Percentiles rank a stretch among this genome's conserved stretches.
phyloP scores from a whole-genome alignment of 1,140 invertebrate species.

The Brachionus plicatilis region DNA sequence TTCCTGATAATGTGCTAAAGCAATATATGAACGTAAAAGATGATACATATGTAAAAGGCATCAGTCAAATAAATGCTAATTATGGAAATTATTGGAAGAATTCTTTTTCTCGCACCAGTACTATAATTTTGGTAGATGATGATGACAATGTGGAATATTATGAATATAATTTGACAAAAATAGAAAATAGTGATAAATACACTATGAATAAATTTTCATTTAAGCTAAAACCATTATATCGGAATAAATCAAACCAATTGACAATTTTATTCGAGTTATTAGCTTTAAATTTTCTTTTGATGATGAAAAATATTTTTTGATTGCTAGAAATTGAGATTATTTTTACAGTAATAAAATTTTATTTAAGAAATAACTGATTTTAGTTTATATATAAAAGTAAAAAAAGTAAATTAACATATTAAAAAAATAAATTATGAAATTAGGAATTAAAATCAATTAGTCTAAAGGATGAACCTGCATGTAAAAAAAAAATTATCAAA shows the following conservation, averaged over 20 bases:
- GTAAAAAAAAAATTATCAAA: too few relatives aligned
- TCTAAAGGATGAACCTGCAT: too few relatives aligned
- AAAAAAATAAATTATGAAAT: too few relatives aligned
- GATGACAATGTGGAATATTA: conserved; percentile 39
- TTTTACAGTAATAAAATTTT: too few relatives aligned
- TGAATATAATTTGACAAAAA: conserved; percentile 38
- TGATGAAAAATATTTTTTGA: not conserved
- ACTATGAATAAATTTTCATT: conserved; percentile 20
- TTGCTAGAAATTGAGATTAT: not conserved
- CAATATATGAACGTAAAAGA: not conserved
- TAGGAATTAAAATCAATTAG: too few relatives aligned
- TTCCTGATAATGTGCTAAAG: not conserved
- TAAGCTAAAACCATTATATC: conserved; percentile 1
- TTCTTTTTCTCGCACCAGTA: conserved; percentile 23
- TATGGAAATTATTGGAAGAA: conserved; percentile 40
- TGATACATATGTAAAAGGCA: not conserved
- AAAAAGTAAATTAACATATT: too few relatives aligned
- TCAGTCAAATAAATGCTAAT: conserved; percentile 22
- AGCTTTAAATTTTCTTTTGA: not conserved
- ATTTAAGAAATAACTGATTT: too few relatives aligned
- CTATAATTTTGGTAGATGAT: conserved; percentile 33
- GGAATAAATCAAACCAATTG: not conserved
- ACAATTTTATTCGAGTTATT: not conserved
- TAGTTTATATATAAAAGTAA: too few relatives aligned
- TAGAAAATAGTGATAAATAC: not conserved